Conservation (phyloP, 2,113 vertebrate genomes). For the Clarias magur region DNA sequence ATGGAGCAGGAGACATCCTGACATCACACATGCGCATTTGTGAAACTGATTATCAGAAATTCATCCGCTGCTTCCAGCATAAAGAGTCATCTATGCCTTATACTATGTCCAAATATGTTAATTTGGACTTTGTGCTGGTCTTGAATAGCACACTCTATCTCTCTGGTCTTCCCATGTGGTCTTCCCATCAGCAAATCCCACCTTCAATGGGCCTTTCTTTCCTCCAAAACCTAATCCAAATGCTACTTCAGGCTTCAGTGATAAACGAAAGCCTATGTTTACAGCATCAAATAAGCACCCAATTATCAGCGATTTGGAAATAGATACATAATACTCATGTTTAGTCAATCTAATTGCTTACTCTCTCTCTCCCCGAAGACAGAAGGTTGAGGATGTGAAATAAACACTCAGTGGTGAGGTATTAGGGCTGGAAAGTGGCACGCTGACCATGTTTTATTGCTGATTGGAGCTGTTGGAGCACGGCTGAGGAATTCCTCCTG, state of each 20-base stretch:
- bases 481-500: constrained; percentile 35
- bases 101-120: constrained; percentile 26
- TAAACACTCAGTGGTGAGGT: constrained; percentile 46
- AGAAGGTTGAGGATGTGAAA: constrained; percentile 47
- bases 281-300: constrained; percentile 48
- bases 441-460: constrained; percentile 55
- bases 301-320: constrained; percentile 54
- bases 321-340: constrained; percentile 50
- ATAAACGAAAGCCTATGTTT: constrained; percentile 50
- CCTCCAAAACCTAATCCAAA: constrained; percentile 24
- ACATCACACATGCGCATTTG: constrained; percentile 10
- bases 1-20: constrained; percentile 3
- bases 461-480: constrained; percentile 46
- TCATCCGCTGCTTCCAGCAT: background rate
- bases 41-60: constrained; percentile 1
- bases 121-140: constrained; percentile 18
- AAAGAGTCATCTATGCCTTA: constrained; percentile 20
- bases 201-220: constrained; percentile 29
- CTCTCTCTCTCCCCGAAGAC: constrained; percentile 42
- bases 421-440: constrained; percentile 39
- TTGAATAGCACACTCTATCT: constrained; percentile 28
- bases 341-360: constrained; percentile 44
- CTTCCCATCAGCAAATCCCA: constrained; percentile 23
- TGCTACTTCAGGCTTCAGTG: constrained; percentile 33
- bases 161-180: constrained; percentile 37